Base-by-base conservation (phyloP, 1,140 invertebrate species). In the Bactericera cockerelli region DNA sequence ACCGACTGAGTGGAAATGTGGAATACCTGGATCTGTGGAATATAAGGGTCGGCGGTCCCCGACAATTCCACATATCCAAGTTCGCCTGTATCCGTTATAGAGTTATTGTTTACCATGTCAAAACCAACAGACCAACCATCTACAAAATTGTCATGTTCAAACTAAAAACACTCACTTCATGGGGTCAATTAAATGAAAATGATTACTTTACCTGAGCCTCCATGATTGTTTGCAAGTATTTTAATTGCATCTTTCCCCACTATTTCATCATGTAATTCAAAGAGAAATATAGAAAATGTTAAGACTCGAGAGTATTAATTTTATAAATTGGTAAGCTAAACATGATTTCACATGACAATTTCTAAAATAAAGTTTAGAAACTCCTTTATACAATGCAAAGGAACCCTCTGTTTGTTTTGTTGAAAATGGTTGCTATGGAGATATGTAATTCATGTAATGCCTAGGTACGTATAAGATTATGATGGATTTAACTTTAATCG, bases 211-310 rank as follows among this genome's bases (percentile, higher is more conserved):
- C 79, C 65, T 78, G 72, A 13, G 76, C 68, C 2, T 72, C 65
- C 55, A 79, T 65, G 61, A 81, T 67, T 31, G 74, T 78, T 62
- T 77, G 78, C 53, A 81, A 68, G 67, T 81, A 78, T 67, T 81
- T 81, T 1, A 82, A 67, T 63, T 79, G 74, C 80, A 82, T 82
- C 55, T 56, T 16, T 31, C 13, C 28, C 13, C 13, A 13, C 13
- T 31, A 13, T 31, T 31, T 31, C 28, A 6, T 6, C 28, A 4
- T 31, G 4, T 13, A 31, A 31, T 4, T 4, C 28, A 31, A 31
- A 31, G 28, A 6, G 4, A 31, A 31, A 31, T 4, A 4, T 31
- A 4, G 28, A 13, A 31, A 31, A n/a, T n/a, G n/a, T 31, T 31
- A 31, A 31, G 13, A 13, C 28, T 31, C 28, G 28, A 13, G 13